Evolutionary conservation across 1,140 invertebrate genomes (phyloP).

Genomic region (Drosophila nebulosa): DNA sequence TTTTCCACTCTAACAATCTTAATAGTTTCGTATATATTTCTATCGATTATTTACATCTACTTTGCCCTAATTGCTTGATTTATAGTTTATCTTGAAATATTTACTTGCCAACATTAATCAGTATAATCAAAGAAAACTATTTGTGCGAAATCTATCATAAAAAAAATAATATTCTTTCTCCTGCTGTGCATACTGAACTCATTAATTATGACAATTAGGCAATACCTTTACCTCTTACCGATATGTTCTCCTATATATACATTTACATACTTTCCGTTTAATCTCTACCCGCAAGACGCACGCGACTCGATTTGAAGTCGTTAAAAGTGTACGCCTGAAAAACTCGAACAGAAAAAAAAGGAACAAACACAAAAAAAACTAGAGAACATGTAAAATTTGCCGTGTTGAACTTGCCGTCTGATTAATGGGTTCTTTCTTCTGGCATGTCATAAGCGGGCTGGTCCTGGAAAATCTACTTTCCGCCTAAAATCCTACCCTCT

Average conservation of each 20-base stretch:
- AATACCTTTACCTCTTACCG: slow-evolving; percentile 3
- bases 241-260: slow-evolving; percentile 12
- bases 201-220: slow-evolving; percentile 74
- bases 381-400: slow-evolving; percentile 27
- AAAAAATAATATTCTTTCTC: background rate
- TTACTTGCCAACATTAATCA: background rate
- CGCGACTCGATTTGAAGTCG: slow-evolving; percentile 52
- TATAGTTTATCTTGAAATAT: background rate
- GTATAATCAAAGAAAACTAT: slow-evolving; percentile 1
- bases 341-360: slow-evolving; percentile 24
- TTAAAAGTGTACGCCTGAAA: slow-evolving; percentile 33
- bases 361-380: slow-evolving; percentile 9
- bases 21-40: background rate
- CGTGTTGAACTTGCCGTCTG: slow-evolving; percentile 28
- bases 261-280: slow-evolving; percentile 49
- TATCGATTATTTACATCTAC: too few relatives aligned
- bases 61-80: background rate
- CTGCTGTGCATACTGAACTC: slow-evolving; percentile 50
- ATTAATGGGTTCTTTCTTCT: slow-evolving; percentile 72
- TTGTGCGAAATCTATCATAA: background rate
- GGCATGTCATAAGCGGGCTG: slow-evolving; percentile 64
- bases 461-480: slow-evolving; percentile 27
- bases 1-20: too few relatives aligned
- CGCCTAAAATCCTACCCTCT: background rate
- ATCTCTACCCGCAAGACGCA: slow-evolving; percentile 48